Evolutionary conservation across 2,888 invertebrate species (phyloP).

Genomic region (Meiosimyza platycephala): DNA sequence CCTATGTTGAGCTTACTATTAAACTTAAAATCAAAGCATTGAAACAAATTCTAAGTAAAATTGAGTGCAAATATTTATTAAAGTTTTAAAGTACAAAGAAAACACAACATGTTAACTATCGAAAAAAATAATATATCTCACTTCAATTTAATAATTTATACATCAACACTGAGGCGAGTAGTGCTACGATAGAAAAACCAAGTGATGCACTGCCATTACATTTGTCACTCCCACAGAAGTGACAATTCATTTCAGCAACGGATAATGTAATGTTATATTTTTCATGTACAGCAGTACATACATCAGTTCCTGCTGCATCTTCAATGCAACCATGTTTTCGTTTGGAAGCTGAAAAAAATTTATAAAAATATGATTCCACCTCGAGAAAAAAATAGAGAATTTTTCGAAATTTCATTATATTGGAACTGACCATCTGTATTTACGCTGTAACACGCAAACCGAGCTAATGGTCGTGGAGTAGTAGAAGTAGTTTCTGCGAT

Average conservation of each 20-base stretch:
- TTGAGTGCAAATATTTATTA: too few relatives aligned
- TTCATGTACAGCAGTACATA: conserved; percentile 41
- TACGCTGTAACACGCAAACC: conserved; percentile 56
- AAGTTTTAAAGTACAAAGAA: too few relatives aligned
- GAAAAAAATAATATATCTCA: too few relatives aligned
- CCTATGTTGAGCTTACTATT: too few relatives aligned
- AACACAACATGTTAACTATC: too few relatives aligned
- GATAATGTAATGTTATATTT: conserved; percentile 10
- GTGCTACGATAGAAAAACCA: conserved; percentile 45
- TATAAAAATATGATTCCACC: not conserved
- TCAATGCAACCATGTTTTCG: conserved; percentile 52
- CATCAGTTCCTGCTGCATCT: conserved; percentile 41
- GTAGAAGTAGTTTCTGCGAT: conserved; percentile 11
- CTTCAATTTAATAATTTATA: not conserved
- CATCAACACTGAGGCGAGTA: conserved; percentile 41
- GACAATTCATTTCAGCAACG: conserved; percentile 42
- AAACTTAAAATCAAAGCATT: too few relatives aligned
- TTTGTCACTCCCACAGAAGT: conserved; percentile 47
- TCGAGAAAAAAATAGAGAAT: not conserved
- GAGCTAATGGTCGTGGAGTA: too few relatives aligned
- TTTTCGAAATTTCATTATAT: not conserved
- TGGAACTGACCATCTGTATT: conserved; percentile 38
- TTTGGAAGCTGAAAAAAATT: conserved; percentile 33
- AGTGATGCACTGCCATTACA: conserved; percentile 54
- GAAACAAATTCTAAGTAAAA: too few relatives aligned